Percentiles rank a stretch among this genome's conserved stretches.
Evolutionary conservation across 1,140 invertebrate genomes (phyloP).

Genomic region (Drosophila cardini): DNA sequence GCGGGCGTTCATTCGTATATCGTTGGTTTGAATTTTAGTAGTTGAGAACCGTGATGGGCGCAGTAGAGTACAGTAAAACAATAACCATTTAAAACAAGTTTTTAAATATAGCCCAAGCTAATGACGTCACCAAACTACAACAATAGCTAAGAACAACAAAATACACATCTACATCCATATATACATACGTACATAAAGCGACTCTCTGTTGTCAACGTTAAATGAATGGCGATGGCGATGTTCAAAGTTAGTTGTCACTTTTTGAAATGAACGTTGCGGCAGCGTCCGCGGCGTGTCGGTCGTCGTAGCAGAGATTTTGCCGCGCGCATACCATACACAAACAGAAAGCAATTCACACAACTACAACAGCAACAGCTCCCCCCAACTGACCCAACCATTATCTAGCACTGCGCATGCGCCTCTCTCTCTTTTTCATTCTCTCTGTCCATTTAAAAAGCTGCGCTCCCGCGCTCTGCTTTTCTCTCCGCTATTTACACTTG

Average conservation of each 20-base stretch:
- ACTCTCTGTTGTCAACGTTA: constrained; percentile 53
- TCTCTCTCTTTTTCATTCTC: constrained; percentile 16
- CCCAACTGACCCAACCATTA: constrained; percentile 6
- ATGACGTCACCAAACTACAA: constrained; percentile 68
- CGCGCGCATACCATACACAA: constrained; percentile 70
- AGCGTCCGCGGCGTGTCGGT: constrained; percentile 10
- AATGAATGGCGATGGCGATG: constrained; percentile 53
- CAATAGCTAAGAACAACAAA: constrained; percentile 59
- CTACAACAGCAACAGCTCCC: constrained; percentile 55
- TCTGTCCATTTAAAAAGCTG: constrained; percentile 52
- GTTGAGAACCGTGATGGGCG: constrained; percentile 35
- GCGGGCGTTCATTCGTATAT: not conserved
- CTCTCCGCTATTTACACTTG: constrained; percentile 57
- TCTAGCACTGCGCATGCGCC: constrained; percentile 57
- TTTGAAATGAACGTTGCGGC: constrained; percentile 52
- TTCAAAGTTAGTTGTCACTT: constrained; percentile 63
- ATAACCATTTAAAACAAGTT: constrained; percentile 69
- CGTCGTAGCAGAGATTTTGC: constrained; percentile 57
- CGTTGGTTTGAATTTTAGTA: constrained; percentile 24
- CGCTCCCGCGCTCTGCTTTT: constrained; percentile 32
- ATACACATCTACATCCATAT: constrained; percentile 3
- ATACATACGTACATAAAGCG: constrained; percentile 27
- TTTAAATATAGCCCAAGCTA: constrained; percentile 58
- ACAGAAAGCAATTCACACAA: constrained; percentile 43
- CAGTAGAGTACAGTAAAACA: constrained; percentile 47